Base-by-base conservation (phyloP, 2,797 vertebrate genomes). In the Neosalanx taihuensis region DNA sequence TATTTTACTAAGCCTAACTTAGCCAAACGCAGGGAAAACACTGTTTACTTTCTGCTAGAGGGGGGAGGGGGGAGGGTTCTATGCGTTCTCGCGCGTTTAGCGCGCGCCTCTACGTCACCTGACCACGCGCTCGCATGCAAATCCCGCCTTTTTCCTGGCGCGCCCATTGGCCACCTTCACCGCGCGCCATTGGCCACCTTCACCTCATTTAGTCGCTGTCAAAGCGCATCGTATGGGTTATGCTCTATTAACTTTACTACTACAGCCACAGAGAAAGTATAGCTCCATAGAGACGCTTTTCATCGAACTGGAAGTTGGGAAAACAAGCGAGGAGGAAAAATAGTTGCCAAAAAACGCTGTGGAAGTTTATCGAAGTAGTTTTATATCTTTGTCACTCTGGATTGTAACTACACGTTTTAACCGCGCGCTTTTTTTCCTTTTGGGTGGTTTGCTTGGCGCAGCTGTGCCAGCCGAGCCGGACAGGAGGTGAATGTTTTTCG, bases 121-220 rank as follows among this genome's bases (percentile, higher is more conserved):
- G 89, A 90, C 91, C 75, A 85, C 83, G 89, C 90, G 91, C 91
- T 79, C 41, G 74, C 92, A 95, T 95, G 95, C 94, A 95, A 95
- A 95, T 96, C 86, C 85, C 83, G 82, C 90, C 87, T 89, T 72
- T 84, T 72, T 85, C 86, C 89, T 90, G 87, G 79, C 78, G 84
- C 86, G 87, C 23, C 90, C 80, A 97, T 97, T 97, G 96, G 95
- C 93, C 92, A 85, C 80, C 91, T 85, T 81, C 81, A 80, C 83
- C 85, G 23, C 23, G 23, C 86, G 87, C 90, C 80, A 97, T 97
- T 97, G 96, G 95, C 93, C 92, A 85, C 80, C 91, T 85, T 81
- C 81, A 80, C 83, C 85, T 93, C 92, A 94, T 95, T 95, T 94
- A 95, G 94, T 90, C 90, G 91, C 91, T 90, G 89, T 91, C 90